Conservation (phyloP, 2,113 vertebrate species). For the Xenopus laevis region DNA sequence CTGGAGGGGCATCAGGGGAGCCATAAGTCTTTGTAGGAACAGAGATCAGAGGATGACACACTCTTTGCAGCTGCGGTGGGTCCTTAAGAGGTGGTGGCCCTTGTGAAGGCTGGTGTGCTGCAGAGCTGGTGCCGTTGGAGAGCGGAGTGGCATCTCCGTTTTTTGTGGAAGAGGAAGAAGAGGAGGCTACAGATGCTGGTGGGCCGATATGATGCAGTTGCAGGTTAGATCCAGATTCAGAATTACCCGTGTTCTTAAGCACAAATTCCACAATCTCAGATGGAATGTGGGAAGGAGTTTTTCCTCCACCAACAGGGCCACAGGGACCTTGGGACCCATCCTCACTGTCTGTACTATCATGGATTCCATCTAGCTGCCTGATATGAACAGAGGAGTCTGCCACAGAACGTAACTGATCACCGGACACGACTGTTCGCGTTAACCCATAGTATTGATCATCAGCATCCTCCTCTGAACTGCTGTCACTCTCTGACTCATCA, state of each 20-base stretch:
- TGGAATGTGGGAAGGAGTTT: conserved; percentile 55
- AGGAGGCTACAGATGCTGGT: not conserved
- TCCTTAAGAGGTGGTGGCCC: conserved; percentile 49
- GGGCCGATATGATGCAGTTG: conserved; percentile 42
- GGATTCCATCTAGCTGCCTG: conserved; percentile 83
- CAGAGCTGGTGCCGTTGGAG: conserved; percentile 53
- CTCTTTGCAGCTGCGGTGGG: conserved; percentile 49
- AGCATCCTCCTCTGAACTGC: conserved; percentile 57
- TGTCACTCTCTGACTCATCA: conserved; percentile 44
- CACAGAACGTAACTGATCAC: conserved; percentile 58
- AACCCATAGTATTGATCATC: conserved; percentile 53
- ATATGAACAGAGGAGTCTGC: conserved; percentile 53
- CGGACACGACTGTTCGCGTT: conserved; percentile 73
- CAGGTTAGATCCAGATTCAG: not conserved
- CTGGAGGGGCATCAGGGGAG: conserved; percentile 46
- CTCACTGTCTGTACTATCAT: conserved; percentile 83
- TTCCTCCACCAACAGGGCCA: conserved; percentile 42
- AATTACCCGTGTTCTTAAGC: conserved; percentile 56
- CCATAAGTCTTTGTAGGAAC: conserved; percentile 24
- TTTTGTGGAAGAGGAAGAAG: conserved; percentile 14
- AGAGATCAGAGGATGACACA: conserved; percentile 25
- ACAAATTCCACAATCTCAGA: conserved; percentile 68
- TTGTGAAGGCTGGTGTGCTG: conserved; percentile 42
- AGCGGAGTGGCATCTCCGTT: conserved; percentile 34
- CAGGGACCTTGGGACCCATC: conserved; percentile 35